A percentile compares a stretch with the other conserved stretches of the same genome.
Evolutionary conservation across 1,140 invertebrate species (phyloP).

Genomic region (Euwallacea fornicatus): DNA sequence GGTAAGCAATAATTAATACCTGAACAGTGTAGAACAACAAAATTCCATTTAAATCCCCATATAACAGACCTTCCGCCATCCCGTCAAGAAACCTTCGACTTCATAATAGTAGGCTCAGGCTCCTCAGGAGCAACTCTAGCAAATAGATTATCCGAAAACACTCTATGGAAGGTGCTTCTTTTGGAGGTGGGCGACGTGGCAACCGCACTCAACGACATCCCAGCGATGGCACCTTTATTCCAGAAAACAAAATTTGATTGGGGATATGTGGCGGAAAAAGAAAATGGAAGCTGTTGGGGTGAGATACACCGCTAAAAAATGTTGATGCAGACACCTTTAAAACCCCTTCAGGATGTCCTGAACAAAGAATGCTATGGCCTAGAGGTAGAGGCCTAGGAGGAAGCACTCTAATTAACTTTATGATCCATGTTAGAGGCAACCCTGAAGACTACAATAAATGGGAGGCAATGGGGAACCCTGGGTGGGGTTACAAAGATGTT

Average conservation of each 20-base stretch:
- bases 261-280: conserved; percentile 74
- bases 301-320: conserved; percentile 6
- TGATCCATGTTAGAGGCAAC: conserved; percentile 88
- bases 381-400: conserved; percentile 72
- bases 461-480: conserved; percentile 70
- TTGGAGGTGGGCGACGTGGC: conserved; percentile 68
- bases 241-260: conserved; percentile 77
- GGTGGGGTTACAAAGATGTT: conserved; percentile 81
- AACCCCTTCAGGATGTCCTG: conserved; percentile 55
- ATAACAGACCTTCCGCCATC: conserved; percentile 17
- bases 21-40: background rate
- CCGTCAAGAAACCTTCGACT: conserved; percentile 48
- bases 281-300: conserved; percentile 53
- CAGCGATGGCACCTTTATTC: conserved; percentile 67
- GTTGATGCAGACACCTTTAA: background rate
- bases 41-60: too few species aligned
- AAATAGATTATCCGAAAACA: conserved; percentile 72
- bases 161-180: conserved; percentile 69
- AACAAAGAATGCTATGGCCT: conserved; percentile 62
- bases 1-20: background rate
- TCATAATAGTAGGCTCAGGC: conserved; percentile 52
- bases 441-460: conserved; percentile 65
- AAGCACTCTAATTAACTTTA: conserved; percentile 80
- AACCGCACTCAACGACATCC: conserved; percentile 74
- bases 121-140: conserved; percentile 62